Conservation (phyloP, 2,797 vertebrate genomes). For the Myotis findleyi region DNA sequence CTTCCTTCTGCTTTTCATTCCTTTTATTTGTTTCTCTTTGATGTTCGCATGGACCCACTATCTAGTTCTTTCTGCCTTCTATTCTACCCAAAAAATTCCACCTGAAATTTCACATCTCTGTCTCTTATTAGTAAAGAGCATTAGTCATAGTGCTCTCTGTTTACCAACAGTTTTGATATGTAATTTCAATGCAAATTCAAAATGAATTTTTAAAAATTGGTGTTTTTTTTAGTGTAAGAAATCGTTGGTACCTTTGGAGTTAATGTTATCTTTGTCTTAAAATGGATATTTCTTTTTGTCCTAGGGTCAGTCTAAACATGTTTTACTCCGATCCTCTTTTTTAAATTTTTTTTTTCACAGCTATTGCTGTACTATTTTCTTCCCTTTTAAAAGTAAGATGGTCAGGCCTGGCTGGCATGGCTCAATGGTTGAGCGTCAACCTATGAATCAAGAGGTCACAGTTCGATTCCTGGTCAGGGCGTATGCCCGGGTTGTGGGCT, state of each 20-base stretch:
- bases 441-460: too few relatives aligned
- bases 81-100: conserved; percentile 17
- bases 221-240: not conserved
- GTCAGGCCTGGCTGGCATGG: not conserved
- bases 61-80: not conserved
- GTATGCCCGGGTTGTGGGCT: too few relatives aligned
- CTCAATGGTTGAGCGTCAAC: too few relatives aligned
- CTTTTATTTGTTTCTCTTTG: not conserved
- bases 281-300: conserved; percentile 20
- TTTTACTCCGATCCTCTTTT: not conserved
- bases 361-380: not conserved
- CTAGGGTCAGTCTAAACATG: not conserved
- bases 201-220: not conserved
- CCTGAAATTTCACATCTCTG: conserved; percentile 4
- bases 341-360: not conserved
- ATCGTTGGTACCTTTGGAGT: not conserved
- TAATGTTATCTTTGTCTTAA: conserved; percentile 14
- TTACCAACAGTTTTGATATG: conserved; percentile 4
- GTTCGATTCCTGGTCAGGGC: too few relatives aligned
- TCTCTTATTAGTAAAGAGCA: not conserved
- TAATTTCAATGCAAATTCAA: conserved; percentile 35
- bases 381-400: not conserved
- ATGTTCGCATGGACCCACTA: not conserved
- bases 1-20: not conserved
- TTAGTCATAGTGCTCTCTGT: not conserved